phyloP scores from a whole-genome alignment of 2,888 invertebrate genomes.

The Meteorus colon region DNA sequence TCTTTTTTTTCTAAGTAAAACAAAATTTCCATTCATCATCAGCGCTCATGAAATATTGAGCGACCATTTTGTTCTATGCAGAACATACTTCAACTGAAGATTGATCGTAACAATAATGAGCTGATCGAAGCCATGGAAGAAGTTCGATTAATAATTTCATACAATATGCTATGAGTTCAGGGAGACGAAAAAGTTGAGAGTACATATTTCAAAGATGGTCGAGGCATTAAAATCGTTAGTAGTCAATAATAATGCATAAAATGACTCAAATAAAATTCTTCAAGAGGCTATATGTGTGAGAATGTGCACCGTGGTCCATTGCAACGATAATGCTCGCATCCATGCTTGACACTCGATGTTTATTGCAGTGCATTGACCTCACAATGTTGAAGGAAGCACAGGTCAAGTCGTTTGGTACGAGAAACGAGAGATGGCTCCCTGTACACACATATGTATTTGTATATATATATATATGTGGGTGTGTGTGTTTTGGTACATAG shows the following conservation, averaged over 20 bases:
- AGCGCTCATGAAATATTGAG: constrained; percentile 44
- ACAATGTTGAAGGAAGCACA: constrained; percentile 16
- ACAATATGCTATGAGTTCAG: not conserved
- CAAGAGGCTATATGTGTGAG: not conserved
- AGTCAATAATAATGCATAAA: not conserved
- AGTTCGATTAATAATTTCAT: not conserved
- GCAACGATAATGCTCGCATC: constrained; percentile 23
- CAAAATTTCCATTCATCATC: not conserved
- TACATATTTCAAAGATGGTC: not conserved
- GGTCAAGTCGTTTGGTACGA: constrained; percentile 31
- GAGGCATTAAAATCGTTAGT: not conserved
- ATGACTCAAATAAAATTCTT: constrained; percentile 3
- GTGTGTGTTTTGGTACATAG: too few species aligned
- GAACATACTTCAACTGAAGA: not conserved
- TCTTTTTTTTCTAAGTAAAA: not conserved
- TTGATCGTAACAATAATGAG: not conserved
- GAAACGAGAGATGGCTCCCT: constrained; percentile 15
- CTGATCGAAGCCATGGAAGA: not conserved
- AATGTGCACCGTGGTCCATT: constrained; percentile 15
- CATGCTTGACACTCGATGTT: constrained; percentile 30
- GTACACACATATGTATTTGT: not conserved
- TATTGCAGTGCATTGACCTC: constrained; percentile 29
- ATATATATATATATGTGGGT: not conserved
- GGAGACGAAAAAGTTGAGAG: not conserved
- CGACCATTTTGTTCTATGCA: constrained; percentile 36